Evolutionary conservation across 1,140 invertebrate species (phyloP).

Genomic region (Carposina sasakii): DNA sequence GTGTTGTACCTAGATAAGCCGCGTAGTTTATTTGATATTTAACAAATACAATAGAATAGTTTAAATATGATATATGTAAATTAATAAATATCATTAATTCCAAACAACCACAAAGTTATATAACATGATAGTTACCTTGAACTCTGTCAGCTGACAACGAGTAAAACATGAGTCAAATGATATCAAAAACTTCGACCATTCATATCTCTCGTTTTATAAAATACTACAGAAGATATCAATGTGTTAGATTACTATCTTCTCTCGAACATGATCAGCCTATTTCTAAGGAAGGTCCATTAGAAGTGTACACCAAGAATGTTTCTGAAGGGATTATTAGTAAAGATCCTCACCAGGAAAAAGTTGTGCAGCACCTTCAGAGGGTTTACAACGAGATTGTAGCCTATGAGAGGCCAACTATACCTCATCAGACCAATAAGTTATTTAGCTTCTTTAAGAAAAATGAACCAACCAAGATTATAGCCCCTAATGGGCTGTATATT

Average conservation of each 20-base stretch:
- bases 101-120: neutral
- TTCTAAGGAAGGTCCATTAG: constrained; percentile 60
- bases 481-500: constrained; percentile 86
- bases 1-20: no score
- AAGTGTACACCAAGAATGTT: constrained; percentile 75
- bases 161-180: constrained; percentile 49
- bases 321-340: constrained; percentile 66
- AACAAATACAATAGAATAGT: no score
- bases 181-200: constrained; percentile 30
- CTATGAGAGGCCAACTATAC: constrained; percentile 71
- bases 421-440: constrained; percentile 58
- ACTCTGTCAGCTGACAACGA: constrained; percentile 26
- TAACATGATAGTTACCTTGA: constrained; percentile 12
- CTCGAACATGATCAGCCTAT: constrained; percentile 30
- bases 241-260: constrained; percentile 44
- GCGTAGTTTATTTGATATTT: no score
- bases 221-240: constrained; percentile 37
- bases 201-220: constrained; percentile 36
- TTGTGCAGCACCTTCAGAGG: constrained; percentile 79
- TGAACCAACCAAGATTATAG: constrained; percentile 62
- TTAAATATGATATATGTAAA: no score
- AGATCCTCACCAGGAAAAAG: constrained; percentile 81
- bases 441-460: constrained; percentile 62
- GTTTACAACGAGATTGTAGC: constrained; percentile 78
- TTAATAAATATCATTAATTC: no score